phyloP scores from a whole-genome alignment of 2,888 invertebrate genomes.

The Melanchra persicariae region DNA sequence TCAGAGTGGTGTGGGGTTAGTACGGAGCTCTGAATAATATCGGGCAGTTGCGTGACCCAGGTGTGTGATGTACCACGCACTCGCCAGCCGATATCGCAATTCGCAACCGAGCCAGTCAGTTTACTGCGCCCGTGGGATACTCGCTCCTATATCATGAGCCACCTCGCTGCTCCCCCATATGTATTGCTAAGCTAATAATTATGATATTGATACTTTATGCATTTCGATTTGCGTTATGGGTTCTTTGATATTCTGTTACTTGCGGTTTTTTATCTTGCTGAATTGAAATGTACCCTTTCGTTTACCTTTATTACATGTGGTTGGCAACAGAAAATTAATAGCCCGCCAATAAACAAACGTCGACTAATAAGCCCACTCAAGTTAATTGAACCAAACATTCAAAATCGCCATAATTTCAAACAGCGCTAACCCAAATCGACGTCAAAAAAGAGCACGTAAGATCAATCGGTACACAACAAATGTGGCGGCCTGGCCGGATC shows the following conservation, averaged over 20 bases:
- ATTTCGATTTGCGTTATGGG: conserved; percentile 32
- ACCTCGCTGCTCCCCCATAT: conserved; percentile 43
- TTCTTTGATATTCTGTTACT: conserved; percentile 4
- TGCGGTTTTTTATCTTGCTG: not conserved
- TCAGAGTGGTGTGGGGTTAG: conserved; percentile 33
- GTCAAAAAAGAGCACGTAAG: conserved; percentile 56
- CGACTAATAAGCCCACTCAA: not conserved
- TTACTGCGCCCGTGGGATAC: conserved; percentile 79
- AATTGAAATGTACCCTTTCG: not conserved
- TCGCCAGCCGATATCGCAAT: conserved; percentile 72
- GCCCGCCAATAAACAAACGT: not conserved
- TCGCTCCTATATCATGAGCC: conserved; percentile 72
- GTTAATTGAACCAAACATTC: conserved; percentile 33
- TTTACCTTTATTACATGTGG: not conserved
- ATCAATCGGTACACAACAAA: conserved; percentile 68
- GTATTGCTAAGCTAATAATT: conserved; percentile 59
- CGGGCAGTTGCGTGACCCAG: conserved; percentile 72
- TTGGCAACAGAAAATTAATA: not conserved
- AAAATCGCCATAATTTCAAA: conserved; percentile 25
- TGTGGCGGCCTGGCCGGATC: conserved; percentile 60
- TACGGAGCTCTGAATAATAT: conserved; percentile 47
- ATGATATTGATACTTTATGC: conserved; percentile 55
- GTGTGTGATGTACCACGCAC: conserved; percentile 73
- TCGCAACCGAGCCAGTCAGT: conserved; percentile 76
- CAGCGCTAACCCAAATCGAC: conserved; percentile 44